phyloP scores from a whole-genome alignment of 2,888 invertebrate genomes.

The Agelastica alni region DNA sequence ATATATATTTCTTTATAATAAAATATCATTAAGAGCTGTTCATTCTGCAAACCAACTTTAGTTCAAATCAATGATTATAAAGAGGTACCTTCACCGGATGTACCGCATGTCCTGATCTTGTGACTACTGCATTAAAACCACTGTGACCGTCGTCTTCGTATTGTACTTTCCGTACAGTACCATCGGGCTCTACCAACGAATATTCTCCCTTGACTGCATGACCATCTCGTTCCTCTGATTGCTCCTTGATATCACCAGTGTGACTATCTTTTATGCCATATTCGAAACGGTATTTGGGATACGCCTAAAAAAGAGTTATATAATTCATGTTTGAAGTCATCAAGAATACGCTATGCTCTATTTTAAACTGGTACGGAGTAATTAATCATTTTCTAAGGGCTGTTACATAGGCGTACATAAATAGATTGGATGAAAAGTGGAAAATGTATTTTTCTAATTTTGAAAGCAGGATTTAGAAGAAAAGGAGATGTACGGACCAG shows the following conservation, averaged over 20 bases:
- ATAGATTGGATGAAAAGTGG: too few relatives aligned
- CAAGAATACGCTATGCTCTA: too few relatives aligned
- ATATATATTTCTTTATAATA: background rate
- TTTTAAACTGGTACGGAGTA: too few relatives aligned
- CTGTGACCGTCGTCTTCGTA: constrained; percentile 64
- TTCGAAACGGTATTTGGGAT: constrained; percentile 72
- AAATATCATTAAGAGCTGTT: background rate
- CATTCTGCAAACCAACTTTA: background rate
- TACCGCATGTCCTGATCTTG: constrained; percentile 62
- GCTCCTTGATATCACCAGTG: constrained; percentile 74
- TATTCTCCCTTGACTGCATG: constrained; percentile 76
- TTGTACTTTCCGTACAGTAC: constrained; percentile 67
- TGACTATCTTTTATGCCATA: constrained; percentile 73
- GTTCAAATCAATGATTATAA: constrained; percentile 12
- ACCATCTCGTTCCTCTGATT: constrained; percentile 71
- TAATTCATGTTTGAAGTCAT: too few relatives aligned
- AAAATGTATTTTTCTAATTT: too few relatives aligned
- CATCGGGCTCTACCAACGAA: constrained; percentile 68
- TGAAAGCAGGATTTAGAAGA: too few relatives aligned
- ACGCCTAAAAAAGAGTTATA: too few relatives aligned
- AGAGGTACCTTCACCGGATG: constrained; percentile 53
- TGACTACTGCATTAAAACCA: constrained; percentile 66
- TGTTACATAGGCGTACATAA: too few relatives aligned
- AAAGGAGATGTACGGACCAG: too few relatives aligned
- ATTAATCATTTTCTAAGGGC: too few relatives aligned